Base-by-base conservation (phyloP, 2,888 invertebrate species). In the Luperina nickerlii region DNA sequence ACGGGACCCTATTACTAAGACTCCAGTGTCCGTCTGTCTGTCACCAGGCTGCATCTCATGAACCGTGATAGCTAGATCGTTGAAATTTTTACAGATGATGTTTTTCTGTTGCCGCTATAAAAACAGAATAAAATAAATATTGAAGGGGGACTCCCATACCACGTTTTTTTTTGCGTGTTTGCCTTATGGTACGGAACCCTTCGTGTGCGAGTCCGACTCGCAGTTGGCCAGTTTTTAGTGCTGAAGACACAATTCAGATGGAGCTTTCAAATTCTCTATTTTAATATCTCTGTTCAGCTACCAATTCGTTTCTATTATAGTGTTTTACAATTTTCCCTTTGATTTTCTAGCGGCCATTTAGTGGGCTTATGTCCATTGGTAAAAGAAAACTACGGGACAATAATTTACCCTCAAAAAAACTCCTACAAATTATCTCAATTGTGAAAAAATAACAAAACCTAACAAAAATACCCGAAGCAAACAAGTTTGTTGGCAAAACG, bases 401-500 rank as follows among this genome's bases (percentile, higher is more conserved):
- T 1, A 5, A 65, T 27, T 2, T 6, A 2, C n/a, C 51, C 13
- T 68, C 27, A 69, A 42, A 68, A 68, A n/a, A 20, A 20, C 1
- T 6, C 15, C 5, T 8, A 38, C 18, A 62, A 27, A 63, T n/a
- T 32, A 1, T 62, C 18, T 32, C 15, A 45, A 18, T 51, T 27
- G 15, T 45, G 60, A 48, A 60, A 78, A 78, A 66, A 73, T 70
- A 60, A 80, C 24, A 72, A 60, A 68, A 71, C 27, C 27, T 69
- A 62, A 81, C 76, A 68, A 87, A 86, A 86, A 86, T 81, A 86
- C 69, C 27, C 48, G 76, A 85, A 87, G 76, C 86, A 88, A 92
- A 91, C 87, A 88, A 73, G 76, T 88, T 86, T 88, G 90, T 94
- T 95, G 95, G 94, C 95, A 94, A 83, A 80, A 86, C 90, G 79